Conservation (phyloP, 2,888 invertebrate genomes). For the Podotricha telesiphe region DNA sequence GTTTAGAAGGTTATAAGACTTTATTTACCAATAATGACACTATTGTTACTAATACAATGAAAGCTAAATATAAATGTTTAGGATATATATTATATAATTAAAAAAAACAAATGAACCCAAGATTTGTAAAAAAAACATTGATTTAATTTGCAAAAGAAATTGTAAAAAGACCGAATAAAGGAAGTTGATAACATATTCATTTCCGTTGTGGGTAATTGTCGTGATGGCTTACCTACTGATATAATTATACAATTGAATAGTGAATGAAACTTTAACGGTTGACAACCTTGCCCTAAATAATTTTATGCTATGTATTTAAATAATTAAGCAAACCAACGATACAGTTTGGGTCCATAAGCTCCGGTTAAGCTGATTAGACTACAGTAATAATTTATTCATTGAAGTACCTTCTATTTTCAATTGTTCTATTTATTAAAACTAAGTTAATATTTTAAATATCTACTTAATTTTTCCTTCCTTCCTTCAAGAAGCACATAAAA, state of each 20-base stretch:
- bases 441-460: neutral
- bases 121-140: neutral
- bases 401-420: conserved; percentile 12
- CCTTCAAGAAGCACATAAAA: too few relatives aligned
- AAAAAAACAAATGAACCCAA: neutral
- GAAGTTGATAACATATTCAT: conserved; percentile 24
- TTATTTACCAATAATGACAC: too few relatives aligned
- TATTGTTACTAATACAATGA: too few relatives aligned
- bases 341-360: conserved; percentile 15
- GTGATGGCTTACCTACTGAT: neutral
- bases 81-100: too few relatives aligned
- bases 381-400: conserved; percentile 19
- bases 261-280: conserved; percentile 14
- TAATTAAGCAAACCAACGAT: conserved; percentile 10
- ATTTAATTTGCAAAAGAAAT: neutral
- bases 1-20: too few relatives aligned
- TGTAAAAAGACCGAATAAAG: neutral
- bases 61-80: too few relatives aligned
- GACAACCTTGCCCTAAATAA: conserved; percentile 24
- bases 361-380: conserved; percentile 17
- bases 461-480: too few relatives aligned
- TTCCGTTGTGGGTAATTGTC: conserved; percentile 4
- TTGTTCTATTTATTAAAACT: neutral
- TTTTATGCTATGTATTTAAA: conserved; percentile 2
- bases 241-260: neutral